Percentiles rank a stretch among this genome's conserved stretches.
Conservation (phyloP, 2,113 vertebrate species). For the Cheilinus undulatus region DNA sequence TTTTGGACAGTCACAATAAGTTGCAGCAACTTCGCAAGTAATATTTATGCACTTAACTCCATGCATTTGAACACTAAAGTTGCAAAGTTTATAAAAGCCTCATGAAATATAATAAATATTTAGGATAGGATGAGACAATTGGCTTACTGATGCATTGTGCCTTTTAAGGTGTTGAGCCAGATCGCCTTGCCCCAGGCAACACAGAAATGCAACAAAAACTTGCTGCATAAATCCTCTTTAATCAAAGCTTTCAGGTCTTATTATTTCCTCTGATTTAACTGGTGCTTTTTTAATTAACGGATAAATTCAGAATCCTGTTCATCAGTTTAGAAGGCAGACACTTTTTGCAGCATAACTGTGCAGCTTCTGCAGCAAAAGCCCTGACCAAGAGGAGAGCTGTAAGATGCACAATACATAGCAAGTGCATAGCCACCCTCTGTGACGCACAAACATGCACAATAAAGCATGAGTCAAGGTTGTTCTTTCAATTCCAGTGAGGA, state of each 20-base stretch:
- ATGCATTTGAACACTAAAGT: constrained; percentile 22
- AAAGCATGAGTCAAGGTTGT: constrained; percentile 36
- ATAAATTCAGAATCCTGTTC: not conserved
- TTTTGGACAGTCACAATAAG: not conserved
- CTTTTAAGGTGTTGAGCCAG: constrained; percentile 67
- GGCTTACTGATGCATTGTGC: constrained; percentile 67
- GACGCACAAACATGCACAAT: constrained; percentile 40
- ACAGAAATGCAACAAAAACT: constrained; percentile 23
- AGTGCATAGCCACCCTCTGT: constrained; percentile 1
- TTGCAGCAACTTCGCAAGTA: not conserved
- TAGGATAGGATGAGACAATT: constrained; percentile 53
- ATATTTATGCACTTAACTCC: constrained; percentile 7
- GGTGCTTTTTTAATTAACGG: constrained; percentile 36
- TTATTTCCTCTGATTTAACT: constrained; percentile 19
- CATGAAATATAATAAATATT: constrained; percentile 12
- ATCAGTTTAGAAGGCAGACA: not conserved
- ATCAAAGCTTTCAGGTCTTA: constrained; percentile 15
- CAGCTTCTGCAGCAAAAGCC: constrained; percentile 8
- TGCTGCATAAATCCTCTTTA: constrained; percentile 24
- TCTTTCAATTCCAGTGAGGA: constrained; percentile 24
- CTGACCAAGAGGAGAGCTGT: not conserved
- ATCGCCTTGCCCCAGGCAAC: constrained; percentile 53
- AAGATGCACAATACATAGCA: not conserved
- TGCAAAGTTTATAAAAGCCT: constrained; percentile 13
- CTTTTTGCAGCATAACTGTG: not conserved